A percentile compares a stretch with the other conserved stretches of the same genome.
Conservation (phyloP, 2,888 invertebrate species). For the Heliconius ismenius region DNA sequence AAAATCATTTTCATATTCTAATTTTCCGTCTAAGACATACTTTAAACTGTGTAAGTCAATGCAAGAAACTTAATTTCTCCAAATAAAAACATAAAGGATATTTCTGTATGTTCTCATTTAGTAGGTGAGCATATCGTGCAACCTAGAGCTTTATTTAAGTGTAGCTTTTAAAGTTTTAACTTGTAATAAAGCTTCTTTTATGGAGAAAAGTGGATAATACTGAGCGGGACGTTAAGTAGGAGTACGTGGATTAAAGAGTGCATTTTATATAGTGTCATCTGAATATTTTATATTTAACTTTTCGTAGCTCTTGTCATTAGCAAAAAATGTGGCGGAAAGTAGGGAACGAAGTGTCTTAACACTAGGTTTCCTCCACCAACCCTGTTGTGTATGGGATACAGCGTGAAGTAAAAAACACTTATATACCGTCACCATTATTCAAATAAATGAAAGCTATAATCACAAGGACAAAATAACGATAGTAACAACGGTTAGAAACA, state of each 20-base stretch:
- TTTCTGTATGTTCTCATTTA: slow-evolving; percentile 33
- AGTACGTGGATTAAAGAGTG: slow-evolving; percentile 24
- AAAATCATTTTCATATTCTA: not conserved
- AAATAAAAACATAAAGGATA: slow-evolving; percentile 26
- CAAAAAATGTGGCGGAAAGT: too few species aligned
- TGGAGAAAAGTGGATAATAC: slow-evolving; percentile 39
- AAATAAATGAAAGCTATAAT: too few species aligned
- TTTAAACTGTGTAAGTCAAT: not conserved
- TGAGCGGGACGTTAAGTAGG: slow-evolving; percentile 37
- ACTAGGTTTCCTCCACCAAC: too few species aligned
- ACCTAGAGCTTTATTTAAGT: slow-evolving; percentile 37
- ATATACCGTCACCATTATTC: too few species aligned
- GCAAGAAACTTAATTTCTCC: not conserved
- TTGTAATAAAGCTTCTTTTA: slow-evolving; percentile 43
- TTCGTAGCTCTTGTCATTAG: too few species aligned
- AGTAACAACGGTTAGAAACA: too few species aligned
- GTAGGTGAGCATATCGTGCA: slow-evolving; percentile 33
- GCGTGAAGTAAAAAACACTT: too few species aligned
- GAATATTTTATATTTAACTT: not conserved
- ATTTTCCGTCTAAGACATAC: not conserved
- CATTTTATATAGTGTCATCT: slow-evolving; percentile 7
- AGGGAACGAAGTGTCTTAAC: too few species aligned
- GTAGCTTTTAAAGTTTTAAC: slow-evolving; percentile 39
- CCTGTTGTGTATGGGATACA: too few species aligned
- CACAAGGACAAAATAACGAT: too few species aligned